Evolutionary conservation across 2,797 vertebrate genomes (phyloP).

Genomic region (Chaetodon trifasciatus): DNA sequence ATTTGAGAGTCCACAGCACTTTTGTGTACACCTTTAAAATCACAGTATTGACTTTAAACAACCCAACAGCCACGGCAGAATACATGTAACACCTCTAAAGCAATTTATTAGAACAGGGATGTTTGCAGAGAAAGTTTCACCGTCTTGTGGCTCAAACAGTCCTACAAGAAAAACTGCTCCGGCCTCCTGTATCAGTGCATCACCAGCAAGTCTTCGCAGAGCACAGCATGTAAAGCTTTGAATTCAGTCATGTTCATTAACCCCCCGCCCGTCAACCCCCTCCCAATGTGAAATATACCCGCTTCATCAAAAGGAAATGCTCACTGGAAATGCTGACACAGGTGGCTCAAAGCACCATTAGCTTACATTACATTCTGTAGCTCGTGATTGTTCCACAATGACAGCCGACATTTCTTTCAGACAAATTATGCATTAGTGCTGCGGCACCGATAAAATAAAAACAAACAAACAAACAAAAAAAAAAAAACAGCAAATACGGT

Average conservation of each 20-base stretch:
- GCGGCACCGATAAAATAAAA: slow-evolving; percentile 66
- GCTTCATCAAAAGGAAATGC: slow-evolving; percentile 62
- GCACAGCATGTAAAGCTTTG: slow-evolving; percentile 78
- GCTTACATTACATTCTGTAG: slow-evolving; percentile 84
- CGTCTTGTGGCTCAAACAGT: slow-evolving; percentile 82
- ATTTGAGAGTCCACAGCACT: slow-evolving; percentile 56
- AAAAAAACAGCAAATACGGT: slow-evolving; percentile 61
- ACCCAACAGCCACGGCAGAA: slow-evolving; percentile 69
- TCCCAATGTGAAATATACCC: slow-evolving; percentile 53
- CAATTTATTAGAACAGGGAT: slow-evolving; percentile 89
- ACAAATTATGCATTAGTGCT: slow-evolving; percentile 78
- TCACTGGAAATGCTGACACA: slow-evolving; percentile 77
- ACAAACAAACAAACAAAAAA: slow-evolving; percentile 23
- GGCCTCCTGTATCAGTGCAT: slow-evolving; percentile 74
- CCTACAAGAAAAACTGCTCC: slow-evolving; percentile 73
- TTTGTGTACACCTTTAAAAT: slow-evolving; percentile 66
- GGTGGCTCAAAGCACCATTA: slow-evolving; percentile 76
- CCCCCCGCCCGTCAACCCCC: not conserved
- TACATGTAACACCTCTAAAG: slow-evolving; percentile 86
- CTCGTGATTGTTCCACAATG: slow-evolving; percentile 78
- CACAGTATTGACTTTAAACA: slow-evolving; percentile 76
- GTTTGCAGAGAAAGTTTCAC: slow-evolving; percentile 82
- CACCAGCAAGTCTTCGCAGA: slow-evolving; percentile 74
- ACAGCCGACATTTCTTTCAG: slow-evolving; percentile 78
- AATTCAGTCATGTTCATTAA: slow-evolving; percentile 53